These are phyloP conservation scores for Patella caerulea DNA, from an alignment of 2,888 invertebrate genomes.

Conservation along the genomic window DNA sequence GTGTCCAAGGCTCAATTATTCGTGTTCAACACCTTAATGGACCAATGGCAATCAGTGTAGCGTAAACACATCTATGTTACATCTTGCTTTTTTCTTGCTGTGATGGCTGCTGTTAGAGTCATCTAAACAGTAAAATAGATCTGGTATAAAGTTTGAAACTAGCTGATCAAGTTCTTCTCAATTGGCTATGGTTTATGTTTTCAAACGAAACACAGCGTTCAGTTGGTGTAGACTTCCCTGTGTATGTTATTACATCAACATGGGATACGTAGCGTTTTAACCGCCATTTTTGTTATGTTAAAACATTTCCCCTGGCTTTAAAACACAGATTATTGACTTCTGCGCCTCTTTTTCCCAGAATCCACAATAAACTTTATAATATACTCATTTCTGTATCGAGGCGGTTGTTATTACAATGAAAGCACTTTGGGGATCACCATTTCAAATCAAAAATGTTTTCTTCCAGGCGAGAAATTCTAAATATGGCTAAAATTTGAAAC, in stretches of 20 bases:
- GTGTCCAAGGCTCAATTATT: slow-evolving; percentile 28
- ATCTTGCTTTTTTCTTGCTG: neutral
- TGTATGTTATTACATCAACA: neutral
- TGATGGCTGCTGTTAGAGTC: neutral
- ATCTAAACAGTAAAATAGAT: neutral
- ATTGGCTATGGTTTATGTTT: slow-evolving; percentile 6
- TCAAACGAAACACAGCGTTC: slow-evolving; percentile 2
- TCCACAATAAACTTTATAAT: no score
- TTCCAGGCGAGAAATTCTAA: neutral
- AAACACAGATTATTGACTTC: neutral
- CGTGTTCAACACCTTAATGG: slow-evolving; percentile 27
- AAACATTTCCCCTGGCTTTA: neutral
- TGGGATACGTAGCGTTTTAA: neutral
- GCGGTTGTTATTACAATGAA: no score
- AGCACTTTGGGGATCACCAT: no score
- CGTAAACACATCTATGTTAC: slow-evolving; percentile 10
- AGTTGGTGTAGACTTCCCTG: slow-evolving; percentile 1
- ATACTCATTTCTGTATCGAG: no score
- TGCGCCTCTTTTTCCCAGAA: no score
- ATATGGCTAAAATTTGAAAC: neutral
- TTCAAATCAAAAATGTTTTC: no score
- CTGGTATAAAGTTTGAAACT: neutral
- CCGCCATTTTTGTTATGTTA: neutral
- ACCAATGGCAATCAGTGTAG: slow-evolving; percentile 18
- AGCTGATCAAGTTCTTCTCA: neutral